phyloP scores from a whole-genome alignment of 2,797 vertebrate genomes.

The Chaenodraco wilsoni region DNA sequence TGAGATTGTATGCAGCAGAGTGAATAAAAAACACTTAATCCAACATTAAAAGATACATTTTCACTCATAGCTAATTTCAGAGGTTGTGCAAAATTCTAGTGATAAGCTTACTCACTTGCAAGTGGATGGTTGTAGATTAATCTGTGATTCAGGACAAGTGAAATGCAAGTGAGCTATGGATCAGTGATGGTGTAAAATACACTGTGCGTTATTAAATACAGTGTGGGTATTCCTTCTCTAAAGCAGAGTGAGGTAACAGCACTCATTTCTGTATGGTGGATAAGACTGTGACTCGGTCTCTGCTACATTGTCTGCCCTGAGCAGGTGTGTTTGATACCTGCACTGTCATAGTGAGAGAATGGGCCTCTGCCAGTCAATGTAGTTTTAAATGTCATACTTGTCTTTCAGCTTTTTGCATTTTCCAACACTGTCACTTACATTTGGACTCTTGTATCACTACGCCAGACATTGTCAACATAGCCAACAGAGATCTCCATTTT shows the following conservation, averaged over 20 bases:
- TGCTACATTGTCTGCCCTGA: slow-evolving; percentile 86
- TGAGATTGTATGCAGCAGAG: slow-evolving; percentile 67
- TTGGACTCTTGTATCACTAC: slow-evolving; percentile 57
- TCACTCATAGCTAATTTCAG: slow-evolving; percentile 63
- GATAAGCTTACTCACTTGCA: slow-evolving; percentile 68
- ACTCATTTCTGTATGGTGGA: slow-evolving; percentile 64
- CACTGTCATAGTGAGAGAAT: slow-evolving; percentile 64
- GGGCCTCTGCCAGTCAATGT: slow-evolving; percentile 58
- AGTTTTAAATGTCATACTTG: slow-evolving; percentile 53
- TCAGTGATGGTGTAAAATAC: slow-evolving; percentile 60
- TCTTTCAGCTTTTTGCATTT: slow-evolving; percentile 62
- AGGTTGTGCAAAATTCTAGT: slow-evolving; percentile 75
- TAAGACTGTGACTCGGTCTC: slow-evolving; percentile 75
- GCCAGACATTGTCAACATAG: slow-evolving; percentile 65
- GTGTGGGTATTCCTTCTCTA: slow-evolving; percentile 61
- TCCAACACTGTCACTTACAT: slow-evolving; percentile 67
- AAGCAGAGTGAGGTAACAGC: slow-evolving; percentile 63
- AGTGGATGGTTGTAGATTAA: slow-evolving; percentile 62
- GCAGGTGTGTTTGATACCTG: slow-evolving; percentile 74
- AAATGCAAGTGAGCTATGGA: slow-evolving; percentile 63
- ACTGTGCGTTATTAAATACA: slow-evolving; percentile 62
- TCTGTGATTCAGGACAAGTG: slow-evolving; percentile 63
- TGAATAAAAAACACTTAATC: slow-evolving; percentile 62
- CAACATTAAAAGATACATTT: slow-evolving; percentile 69
- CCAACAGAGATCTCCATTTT: slow-evolving; percentile 77